These are phyloP conservation scores for Patella caerulea DNA, from an alignment of 2,888 invertebrate species.

Conservation along the genomic window DNA sequence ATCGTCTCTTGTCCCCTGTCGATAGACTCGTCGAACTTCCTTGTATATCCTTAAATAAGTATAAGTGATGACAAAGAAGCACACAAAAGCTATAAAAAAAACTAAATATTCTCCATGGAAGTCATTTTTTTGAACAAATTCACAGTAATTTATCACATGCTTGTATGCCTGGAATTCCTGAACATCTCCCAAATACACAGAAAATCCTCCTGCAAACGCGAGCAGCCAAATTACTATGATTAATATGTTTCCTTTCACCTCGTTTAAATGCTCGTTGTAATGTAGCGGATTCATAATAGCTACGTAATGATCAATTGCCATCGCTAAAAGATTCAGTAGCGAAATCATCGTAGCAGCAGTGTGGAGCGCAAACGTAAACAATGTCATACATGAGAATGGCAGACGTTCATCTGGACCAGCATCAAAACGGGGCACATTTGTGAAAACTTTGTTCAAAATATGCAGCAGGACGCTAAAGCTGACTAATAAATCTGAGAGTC, in stretches of 20 bases:
- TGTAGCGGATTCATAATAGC: constrained; percentile 55
- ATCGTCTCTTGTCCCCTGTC: constrained; percentile 19
- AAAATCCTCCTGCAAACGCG: constrained; percentile 50
- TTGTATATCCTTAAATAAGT: constrained; percentile 56
- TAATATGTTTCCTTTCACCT: constrained; percentile 39
- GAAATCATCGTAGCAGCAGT: constrained; percentile 55
- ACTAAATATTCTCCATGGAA: constrained; percentile 60
- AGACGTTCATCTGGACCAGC: constrained; percentile 39
- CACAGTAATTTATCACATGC: constrained; percentile 55
- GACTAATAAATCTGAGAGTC: constrained; percentile 56
- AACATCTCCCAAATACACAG: constrained; percentile 34
- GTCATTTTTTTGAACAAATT: constrained; percentile 48
- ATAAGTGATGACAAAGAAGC: constrained; percentile 50
- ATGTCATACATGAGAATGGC: constrained; percentile 47
- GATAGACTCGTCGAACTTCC: constrained; percentile 44
- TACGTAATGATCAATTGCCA: constrained; percentile 60
- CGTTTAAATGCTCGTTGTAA: constrained; percentile 45
- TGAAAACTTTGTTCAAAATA: constrained; percentile 52
- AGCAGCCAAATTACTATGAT: constrained; percentile 51
- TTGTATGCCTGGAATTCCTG: constrained; percentile 25
- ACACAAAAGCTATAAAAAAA: constrained; percentile 49
- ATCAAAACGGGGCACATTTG: constrained; percentile 28
- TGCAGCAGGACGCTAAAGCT: constrained; percentile 52
- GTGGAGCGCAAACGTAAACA: constrained; percentile 52
- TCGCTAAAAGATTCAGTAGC: constrained; percentile 52